Evolutionary conservation across 2,888 invertebrate species (phyloP).

Genomic region (Malthinus seriepunctatus): DNA sequence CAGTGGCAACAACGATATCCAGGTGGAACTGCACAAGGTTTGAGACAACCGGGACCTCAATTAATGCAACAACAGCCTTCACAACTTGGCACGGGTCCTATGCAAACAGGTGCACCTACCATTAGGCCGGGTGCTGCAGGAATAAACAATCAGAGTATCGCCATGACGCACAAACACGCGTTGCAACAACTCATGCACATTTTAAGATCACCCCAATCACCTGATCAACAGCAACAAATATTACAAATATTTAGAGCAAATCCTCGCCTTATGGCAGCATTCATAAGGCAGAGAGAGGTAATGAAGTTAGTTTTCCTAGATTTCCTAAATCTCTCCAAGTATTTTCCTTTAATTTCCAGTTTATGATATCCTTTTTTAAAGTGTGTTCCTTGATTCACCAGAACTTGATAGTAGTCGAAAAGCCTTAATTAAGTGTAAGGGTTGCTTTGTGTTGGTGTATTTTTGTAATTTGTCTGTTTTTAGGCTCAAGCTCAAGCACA

Average conservation of each 20-base stretch:
- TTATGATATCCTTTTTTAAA: too few relatives aligned
- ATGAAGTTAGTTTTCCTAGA: too few relatives aligned
- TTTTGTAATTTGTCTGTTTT: conserved; percentile 22
- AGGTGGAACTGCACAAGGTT: conserved; percentile 51
- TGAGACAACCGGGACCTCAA: conserved; percentile 58
- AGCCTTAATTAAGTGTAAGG: too few relatives aligned
- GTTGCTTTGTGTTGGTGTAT: not conserved
- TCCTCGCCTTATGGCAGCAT: conserved; percentile 94
- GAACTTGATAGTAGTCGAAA: too few relatives aligned
- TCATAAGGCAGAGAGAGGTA: conserved; percentile 84
- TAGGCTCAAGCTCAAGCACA: conserved; percentile 44
- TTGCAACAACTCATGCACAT: conserved; percentile 88
- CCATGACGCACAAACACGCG: conserved; percentile 64
- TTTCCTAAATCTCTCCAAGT: too few relatives aligned
- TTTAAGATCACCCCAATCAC: conserved; percentile 85
- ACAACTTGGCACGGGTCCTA: conserved; percentile 42
- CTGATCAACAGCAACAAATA: conserved; percentile 90
- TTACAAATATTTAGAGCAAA: conserved; percentile 89
- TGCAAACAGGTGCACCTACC: conserved; percentile 41
- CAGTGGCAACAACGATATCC: conserved; percentile 60
- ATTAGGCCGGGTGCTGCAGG: conserved; percentile 32
- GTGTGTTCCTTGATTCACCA: too few relatives aligned
- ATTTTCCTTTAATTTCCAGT: not conserved
- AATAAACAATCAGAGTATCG: conserved; percentile 41
- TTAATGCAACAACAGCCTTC: conserved; percentile 49